Percentiles rank a stretch among this genome's conserved stretches.
Evolutionary conservation across 1,140 invertebrate genomes (phyloP).

Genomic region (Cephus cinctus): DNA sequence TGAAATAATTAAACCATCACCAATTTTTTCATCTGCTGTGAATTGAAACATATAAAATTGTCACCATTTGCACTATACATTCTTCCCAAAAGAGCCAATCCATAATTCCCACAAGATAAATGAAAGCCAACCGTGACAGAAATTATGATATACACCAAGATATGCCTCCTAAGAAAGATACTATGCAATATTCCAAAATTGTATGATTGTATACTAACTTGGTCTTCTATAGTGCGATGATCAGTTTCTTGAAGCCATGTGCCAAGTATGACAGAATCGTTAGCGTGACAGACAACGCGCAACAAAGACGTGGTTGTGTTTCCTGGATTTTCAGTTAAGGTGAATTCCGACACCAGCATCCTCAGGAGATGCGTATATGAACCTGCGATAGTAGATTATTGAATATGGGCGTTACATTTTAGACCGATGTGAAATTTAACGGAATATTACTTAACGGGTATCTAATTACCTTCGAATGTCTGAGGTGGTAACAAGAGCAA

Average conservation of each 20-base stretch:
- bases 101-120: too few species aligned
- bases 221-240: slow-evolving; percentile 95
- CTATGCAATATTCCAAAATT: background rate
- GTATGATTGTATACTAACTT: slow-evolving; percentile 63
- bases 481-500: slow-evolving; percentile 80
- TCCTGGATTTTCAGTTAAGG: slow-evolving; percentile 89
- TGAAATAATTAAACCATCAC: too few species aligned
- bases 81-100: too few species aligned
- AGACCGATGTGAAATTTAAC: slow-evolving; percentile 11
- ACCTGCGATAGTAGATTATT: slow-evolving; percentile 44
- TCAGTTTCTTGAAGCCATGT: slow-evolving; percentile 93
- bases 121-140: background rate
- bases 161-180: too few species aligned
- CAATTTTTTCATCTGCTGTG: too few species aligned
- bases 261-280: slow-evolving; percentile 84
- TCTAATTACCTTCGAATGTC: slow-evolving; percentile 73
- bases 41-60: too few species aligned
- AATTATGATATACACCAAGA: too few species aligned
- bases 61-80: too few species aligned
- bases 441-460: too few species aligned
- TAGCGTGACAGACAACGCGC: slow-evolving; percentile 83
- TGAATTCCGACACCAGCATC: slow-evolving; percentile 97
- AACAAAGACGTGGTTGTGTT: slow-evolving; percentile 92
- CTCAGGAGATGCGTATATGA: slow-evolving; percentile 85
- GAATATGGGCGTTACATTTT: slow-evolving; percentile 2